Conservation (phyloP, 2,888 invertebrate genomes). For the Labia minor region DNA sequence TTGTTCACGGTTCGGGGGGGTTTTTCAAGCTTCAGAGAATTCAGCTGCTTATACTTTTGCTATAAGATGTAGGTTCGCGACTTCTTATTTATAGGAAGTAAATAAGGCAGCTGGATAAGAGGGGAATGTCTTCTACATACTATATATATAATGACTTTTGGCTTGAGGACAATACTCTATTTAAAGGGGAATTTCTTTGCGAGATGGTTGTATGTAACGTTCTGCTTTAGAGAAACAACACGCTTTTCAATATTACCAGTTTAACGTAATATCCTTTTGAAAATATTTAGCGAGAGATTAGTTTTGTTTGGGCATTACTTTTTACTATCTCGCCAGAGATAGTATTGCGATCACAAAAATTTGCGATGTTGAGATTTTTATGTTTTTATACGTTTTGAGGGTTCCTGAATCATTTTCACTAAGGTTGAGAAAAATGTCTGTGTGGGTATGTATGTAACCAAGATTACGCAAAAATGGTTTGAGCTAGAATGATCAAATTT, state of each 20-base stretch:
- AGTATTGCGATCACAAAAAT: too few relatives aligned
- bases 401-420: too few relatives aligned
- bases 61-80: background rate
- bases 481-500: too few relatives aligned
- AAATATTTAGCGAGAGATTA: too few relatives aligned
- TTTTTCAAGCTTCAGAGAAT: slow-evolving; percentile 5
- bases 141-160: background rate
- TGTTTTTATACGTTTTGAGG: too few relatives aligned
- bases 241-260: background rate
- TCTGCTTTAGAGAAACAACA: background rate
- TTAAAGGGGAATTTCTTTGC: slow-evolving; percentile 7
- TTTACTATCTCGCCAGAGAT: too few relatives aligned
- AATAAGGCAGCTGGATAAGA: slow-evolving; percentile 4
- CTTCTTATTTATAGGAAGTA: slow-evolving; percentile 7
- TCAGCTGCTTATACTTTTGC: slow-evolving; percentile 2
- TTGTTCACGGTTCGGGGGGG: background rate
- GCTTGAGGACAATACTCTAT: slow-evolving; percentile 8
- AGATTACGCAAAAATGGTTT: too few relatives aligned
- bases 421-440: too few relatives aligned
- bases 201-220: slow-evolving; percentile 3
- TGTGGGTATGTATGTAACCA: too few relatives aligned
- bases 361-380: too few relatives aligned
- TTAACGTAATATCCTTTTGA: background rate
- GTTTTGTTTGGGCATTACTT: too few relatives aligned
- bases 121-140: background rate